phyloP scores from a whole-genome alignment of 2,797 vertebrate species.

The Acropternis orthonyx region DNA sequence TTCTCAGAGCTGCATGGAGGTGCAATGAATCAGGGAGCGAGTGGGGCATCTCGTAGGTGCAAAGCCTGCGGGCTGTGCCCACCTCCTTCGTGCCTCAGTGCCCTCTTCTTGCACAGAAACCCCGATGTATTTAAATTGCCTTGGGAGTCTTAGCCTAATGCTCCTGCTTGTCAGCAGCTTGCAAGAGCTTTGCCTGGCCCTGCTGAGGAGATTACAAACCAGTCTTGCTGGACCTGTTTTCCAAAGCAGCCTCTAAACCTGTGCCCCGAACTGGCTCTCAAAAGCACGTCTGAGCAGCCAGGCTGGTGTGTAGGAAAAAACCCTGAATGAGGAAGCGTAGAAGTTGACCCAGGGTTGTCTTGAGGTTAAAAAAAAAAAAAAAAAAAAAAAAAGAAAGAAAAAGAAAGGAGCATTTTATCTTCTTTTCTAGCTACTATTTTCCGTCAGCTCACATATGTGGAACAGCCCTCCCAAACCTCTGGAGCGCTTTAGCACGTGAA shows the following conservation, averaged over 20 bases:
- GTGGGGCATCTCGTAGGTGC: no score
- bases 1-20: background rate
- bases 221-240: background rate
- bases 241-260: background rate
- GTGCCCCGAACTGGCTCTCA: no score
- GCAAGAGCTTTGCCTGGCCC: background rate
- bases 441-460: background rate
- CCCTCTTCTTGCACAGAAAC: background rate
- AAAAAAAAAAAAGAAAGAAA: background rate
- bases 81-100: background rate
- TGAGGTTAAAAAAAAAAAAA: background rate
- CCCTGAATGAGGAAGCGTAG: background rate
- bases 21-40: background rate
- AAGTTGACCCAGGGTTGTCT: background rate
- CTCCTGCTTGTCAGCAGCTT: background rate
- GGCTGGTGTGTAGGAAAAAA: background rate
- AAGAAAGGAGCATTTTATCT: background rate
- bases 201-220: background rate
- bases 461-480: background rate
- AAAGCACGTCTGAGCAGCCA: background rate
- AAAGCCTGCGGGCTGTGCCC: background rate
- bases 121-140: accelerated
- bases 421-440: background rate
- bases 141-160: background rate
- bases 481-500: background rate